Evolutionary conservation across 2,888 invertebrate species (phyloP).

Genomic region (Cheilosia soror): DNA sequence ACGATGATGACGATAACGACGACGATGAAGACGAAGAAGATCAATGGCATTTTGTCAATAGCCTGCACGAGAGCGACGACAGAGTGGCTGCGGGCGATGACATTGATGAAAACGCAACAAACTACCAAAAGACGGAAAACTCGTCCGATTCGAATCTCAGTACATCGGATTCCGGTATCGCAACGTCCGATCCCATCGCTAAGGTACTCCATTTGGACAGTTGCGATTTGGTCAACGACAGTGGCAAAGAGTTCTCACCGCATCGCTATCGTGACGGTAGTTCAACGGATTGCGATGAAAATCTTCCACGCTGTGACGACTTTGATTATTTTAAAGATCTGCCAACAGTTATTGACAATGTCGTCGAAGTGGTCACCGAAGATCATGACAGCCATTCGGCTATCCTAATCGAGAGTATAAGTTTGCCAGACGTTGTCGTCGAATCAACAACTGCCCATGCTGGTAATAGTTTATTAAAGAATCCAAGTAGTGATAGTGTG

Average conservation of each 20-base stretch:
- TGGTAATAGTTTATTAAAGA: slow-evolving; percentile 36
- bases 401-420: slow-evolving; percentile 83
- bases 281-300: slow-evolving; percentile 83
- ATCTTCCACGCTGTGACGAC: slow-evolving; percentile 81
- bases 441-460: slow-evolving; percentile 80
- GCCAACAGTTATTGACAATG: slow-evolving; percentile 58
- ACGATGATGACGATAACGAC: slow-evolving; percentile 31
- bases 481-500: slow-evolving; percentile 59
- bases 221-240: slow-evolving; percentile 73
- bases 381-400: slow-evolving; percentile 78
- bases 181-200: slow-evolving; percentile 48
- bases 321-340: slow-evolving; percentile 77
- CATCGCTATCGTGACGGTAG: slow-evolving; percentile 79
- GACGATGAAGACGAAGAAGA: slow-evolving; percentile 61
- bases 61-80: slow-evolving; percentile 65
- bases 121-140: slow-evolving; percentile 77
- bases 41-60: slow-evolving; percentile 78
- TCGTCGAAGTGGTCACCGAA: slow-evolving; percentile 69
- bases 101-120: slow-evolving; percentile 58
- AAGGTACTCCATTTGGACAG: slow-evolving; percentile 66
- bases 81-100: slow-evolving; percentile 73
- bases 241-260: slow-evolving; percentile 33
- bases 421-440: slow-evolving; percentile 83
- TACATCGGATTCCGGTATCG: slow-evolving; percentile 82
- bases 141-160: slow-evolving; percentile 81